Evolutionary conservation across 2,113 vertebrate genomes (phyloP), one percentile per base, ranked within the genome.

Genomic region (Pseudois nayaur): DNA sequence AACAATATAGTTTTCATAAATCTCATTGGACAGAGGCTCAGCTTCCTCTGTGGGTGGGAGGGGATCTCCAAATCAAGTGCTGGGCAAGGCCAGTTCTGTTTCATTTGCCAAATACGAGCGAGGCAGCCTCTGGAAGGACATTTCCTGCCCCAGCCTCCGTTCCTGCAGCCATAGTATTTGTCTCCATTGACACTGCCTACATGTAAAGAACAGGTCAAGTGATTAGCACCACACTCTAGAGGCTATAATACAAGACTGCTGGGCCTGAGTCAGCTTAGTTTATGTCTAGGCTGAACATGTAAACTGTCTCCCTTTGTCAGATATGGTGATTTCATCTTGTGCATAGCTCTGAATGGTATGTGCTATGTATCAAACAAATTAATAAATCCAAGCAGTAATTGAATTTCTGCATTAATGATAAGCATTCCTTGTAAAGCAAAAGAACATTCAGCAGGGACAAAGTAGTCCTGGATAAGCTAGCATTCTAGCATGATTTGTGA

Each of bases 371-470:
- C 62, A 94, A 97, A 97, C 95, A 84, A 95, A 95, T 96, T 89
- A 88, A 96, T 97, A 98, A 96, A 95, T 97, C 67, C 54, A 91
- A 97, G 21, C 3, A 59, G 82, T 84, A 82, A 81, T 89, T 97
- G 89, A 79, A 89, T 93, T 87, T 95, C 36, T 98, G 86, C 48
- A 91, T 89, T 92, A 45, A 78, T 86, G 60, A 91, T 86, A 78
- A 93, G 48, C 45, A 87, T 84, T 95, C 25, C 83, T 89, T 95
- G 27, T 33, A 95, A 94, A 93, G 91, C 27, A 59, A 54, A 59
- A 86, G 17, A 74, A 25, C 13, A 88, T 88, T 84, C 13, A 78
- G 29, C 9, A 45, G 57, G 83, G 52, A 62, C 29, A 40, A 62
- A 79, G n/a, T 43, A 45, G 90, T 54, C 50, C 1, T 0, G 31